phyloP scores from a whole-genome alignment of 2,797 vertebrate species.

The Heteromormyrus szaboi region DNA sequence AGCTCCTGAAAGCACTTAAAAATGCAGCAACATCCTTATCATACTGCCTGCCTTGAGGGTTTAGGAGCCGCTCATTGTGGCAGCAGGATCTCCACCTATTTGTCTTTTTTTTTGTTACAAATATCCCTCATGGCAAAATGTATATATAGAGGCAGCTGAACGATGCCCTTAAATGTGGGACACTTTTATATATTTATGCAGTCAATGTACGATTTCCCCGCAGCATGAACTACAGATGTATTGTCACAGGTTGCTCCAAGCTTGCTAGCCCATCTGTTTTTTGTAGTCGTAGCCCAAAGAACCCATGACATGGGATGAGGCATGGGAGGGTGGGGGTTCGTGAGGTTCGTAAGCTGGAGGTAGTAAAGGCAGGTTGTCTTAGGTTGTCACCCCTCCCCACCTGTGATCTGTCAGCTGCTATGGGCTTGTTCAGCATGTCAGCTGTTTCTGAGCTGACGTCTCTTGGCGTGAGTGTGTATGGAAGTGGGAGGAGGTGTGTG shows the following conservation, averaged over 20 bases:
- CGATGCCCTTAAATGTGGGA: conserved; percentile 19
- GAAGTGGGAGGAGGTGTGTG: conserved; percentile 23
- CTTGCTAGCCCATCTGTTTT: neutral
- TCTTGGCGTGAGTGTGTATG: conserved; percentile 32
- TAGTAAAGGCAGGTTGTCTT: conserved; percentile 54
- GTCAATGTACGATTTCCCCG: conserved; percentile 20
- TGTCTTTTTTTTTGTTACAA: neutral
- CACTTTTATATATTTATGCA: neutral
- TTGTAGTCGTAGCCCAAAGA: neutral
- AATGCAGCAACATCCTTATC: neutral
- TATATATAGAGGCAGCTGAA: neutral
- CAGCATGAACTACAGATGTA: conserved; percentile 48
- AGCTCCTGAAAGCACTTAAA: neutral
- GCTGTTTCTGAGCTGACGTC: conserved; percentile 70
- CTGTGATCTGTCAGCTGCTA: conserved; percentile 73
- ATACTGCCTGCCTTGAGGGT: neutral
- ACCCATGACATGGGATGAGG: neutral
- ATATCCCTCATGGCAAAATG: neutral
- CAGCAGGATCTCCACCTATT: neutral
- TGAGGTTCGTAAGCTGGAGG: conserved; percentile 23
- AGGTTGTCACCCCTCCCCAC: conserved; percentile 58
- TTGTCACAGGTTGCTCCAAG: conserved; percentile 16
- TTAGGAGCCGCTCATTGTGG: neutral
- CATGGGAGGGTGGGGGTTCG: conserved; percentile 10
- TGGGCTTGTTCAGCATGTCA: conserved; percentile 69